Base-by-base conservation (phyloP, 2,113 vertebrate genomes). In the Ptilorrhoa leucosticta region DNA sequence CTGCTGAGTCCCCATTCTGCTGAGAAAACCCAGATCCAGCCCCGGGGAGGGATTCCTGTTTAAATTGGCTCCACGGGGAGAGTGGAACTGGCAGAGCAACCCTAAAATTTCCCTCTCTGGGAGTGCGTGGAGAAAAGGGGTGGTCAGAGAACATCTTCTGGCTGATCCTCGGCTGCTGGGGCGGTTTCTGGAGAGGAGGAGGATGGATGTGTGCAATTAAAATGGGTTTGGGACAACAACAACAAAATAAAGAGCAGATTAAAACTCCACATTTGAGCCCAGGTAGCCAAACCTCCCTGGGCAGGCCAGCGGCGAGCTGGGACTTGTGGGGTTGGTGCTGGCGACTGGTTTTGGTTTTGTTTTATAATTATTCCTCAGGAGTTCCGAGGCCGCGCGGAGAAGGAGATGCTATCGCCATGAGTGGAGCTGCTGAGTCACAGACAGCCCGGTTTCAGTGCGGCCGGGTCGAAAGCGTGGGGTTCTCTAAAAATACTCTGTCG, bases 341-440 rank as follows among this genome's bases (percentile, higher is more conserved):
- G 92, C 13, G 64, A 28, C 30, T 91, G 69, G 47, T 58, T 81
- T 91, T 94, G 93, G 48, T 96, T 94, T 83, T 91, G 58, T 93
- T 94, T 82, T 60, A 8, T 48, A 80, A 80, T 94, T 95, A 65
- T 83, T 87, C 80, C 84, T 75, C 77, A 68, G 75, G 64, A 93
- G 47, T 42, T 65, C 28, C 2, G 7, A 81, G 90, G 73, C 60
- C 35, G 0, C 9, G 85, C 57, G 51, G 21, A 27, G 28, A 22
- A 5, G 6, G 54, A 91, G 96, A 95, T 94, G 44, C 65, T 64
- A 51, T 96, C 80, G 0, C 15, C 9, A 68, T 0, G 7, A 57
- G 50, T 10, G 76, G 61, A 76, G 88, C 24, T 90, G 83, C 91
- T 89, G 95, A 96, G 47, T 96, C 93, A 93, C 39, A 54, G 24